Conservation (phyloP, 2,797 vertebrate species). For the Adelosebastes latens region DNA sequence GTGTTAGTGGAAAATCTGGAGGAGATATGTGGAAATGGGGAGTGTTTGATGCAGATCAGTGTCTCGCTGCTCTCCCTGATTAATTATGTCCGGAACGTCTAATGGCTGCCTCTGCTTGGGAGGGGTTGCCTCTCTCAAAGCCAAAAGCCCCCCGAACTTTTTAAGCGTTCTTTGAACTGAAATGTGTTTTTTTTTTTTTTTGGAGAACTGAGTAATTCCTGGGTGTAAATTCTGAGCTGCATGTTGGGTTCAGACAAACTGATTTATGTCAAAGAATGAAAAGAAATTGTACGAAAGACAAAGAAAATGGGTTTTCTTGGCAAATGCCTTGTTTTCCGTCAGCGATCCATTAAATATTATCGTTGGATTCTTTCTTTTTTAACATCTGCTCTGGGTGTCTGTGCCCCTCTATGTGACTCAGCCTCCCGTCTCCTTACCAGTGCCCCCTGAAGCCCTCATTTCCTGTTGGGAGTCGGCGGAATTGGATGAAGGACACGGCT, state of each 20-base stretch:
- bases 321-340: conserved; percentile 35
- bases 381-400: conserved; percentile 61
- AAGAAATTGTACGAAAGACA: conserved; percentile 39
- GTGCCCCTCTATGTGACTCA: conserved; percentile 53
- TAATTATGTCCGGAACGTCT: conserved; percentile 79
- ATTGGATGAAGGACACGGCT: conserved; percentile 74
- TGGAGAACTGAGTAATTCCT: conserved; percentile 62
- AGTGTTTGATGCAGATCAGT: conserved; percentile 83
- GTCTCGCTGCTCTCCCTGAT: conserved; percentile 74
- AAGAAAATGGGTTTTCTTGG: conserved; percentile 42
- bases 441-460: conserved; percentile 84
- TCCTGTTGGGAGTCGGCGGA: conserved; percentile 79
- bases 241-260: conserved; percentile 49
- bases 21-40: conserved; percentile 77
- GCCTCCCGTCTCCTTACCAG: conserved; percentile 55
- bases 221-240: conserved; percentile 58
- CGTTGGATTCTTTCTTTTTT: conserved; percentile 38
- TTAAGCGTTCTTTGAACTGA: conserved; percentile 77
- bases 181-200: conserved; percentile 45
- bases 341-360: conserved; percentile 40
- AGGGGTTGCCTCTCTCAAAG: conserved; percentile 60
- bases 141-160: conserved; percentile 74
- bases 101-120: conserved; percentile 68
- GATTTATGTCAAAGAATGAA: conserved; percentile 58
- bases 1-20: conserved; percentile 81